phyloP scores from a whole-genome alignment of 2,888 invertebrate genomes.

The Chalcis sispes region DNA sequence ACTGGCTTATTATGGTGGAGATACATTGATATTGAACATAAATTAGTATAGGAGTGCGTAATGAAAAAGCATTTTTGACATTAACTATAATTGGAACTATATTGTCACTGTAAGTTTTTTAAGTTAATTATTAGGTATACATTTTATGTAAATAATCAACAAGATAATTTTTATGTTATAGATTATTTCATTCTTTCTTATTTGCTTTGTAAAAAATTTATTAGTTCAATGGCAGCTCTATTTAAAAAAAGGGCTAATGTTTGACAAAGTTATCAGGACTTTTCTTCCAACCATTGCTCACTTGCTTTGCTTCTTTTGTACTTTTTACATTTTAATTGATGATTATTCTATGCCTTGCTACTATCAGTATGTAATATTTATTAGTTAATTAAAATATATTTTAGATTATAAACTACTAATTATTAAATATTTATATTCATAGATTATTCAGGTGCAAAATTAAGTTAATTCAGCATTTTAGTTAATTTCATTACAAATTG shows the following conservation, averaged over 20 bases:
- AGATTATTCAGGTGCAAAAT: constrained; percentile 75
- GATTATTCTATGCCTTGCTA: constrained; percentile 90
- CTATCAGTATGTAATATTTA: constrained; percentile 82
- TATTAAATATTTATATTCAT: constrained; percentile 39
- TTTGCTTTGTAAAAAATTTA: constrained; percentile 87
- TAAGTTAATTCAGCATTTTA: constrained; percentile 62
- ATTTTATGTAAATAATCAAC: too few relatives aligned
- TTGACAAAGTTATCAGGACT: constrained; percentile 89
- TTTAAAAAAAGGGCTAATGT: constrained; percentile 94
- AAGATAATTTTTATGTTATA: constrained; percentile 70
- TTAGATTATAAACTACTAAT: background rate
- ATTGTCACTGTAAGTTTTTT: constrained; percentile 84
- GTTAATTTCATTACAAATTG: too few relatives aligned
- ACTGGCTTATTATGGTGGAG: constrained; percentile 93
- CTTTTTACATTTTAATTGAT: constrained; percentile 92
- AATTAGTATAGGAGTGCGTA: constrained; percentile 83
- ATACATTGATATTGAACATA: constrained; percentile 85
- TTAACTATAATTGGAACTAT: constrained; percentile 91
- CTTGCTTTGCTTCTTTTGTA: constrained; percentile 85
- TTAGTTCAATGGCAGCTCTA: constrained; percentile 88
- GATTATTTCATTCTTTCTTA: constrained; percentile 85
- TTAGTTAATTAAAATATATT: constrained; percentile 1
- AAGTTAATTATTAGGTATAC: constrained; percentile 7
- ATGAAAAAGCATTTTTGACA: constrained; percentile 90
- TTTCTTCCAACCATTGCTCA: constrained; percentile 89